Conservation (phyloP, 2,113 vertebrate species). For the Mormoops blainvillei region DNA sequence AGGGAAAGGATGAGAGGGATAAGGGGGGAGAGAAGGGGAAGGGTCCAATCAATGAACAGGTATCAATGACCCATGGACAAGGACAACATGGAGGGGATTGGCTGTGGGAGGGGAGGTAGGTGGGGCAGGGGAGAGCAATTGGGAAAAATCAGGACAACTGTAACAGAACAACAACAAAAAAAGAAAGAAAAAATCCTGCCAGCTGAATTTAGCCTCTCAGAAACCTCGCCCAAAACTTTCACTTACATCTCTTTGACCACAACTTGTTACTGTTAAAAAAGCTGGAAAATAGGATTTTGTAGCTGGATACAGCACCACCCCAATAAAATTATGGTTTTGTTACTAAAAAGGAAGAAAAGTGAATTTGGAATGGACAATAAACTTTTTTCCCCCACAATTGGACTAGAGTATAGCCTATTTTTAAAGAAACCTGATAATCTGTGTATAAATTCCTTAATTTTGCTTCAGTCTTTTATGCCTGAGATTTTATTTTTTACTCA, state of each 20-base stretch:
- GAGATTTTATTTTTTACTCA: conserved; percentile 24
- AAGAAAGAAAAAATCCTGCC: background rate
- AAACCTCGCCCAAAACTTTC: background rate
- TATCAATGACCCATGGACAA: too few species aligned
- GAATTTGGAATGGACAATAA: background rate
- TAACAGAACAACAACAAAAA: too few species aligned
- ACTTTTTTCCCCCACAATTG: background rate
- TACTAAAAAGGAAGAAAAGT: background rate
- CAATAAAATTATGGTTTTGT: background rate
- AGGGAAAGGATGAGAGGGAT: too few species aligned
- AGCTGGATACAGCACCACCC: background rate
- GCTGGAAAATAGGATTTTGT: background rate
- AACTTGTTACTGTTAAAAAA: background rate
- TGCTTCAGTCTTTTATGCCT: background rate
- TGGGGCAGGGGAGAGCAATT: too few species aligned
- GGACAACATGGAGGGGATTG: too few species aligned
- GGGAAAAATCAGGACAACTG: too few species aligned
- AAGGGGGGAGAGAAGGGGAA: too few species aligned
- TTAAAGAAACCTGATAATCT: background rate
- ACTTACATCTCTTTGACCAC: background rate
- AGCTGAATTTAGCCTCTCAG: background rate
- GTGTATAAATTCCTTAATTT: background rate
- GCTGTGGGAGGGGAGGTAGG: too few species aligned
- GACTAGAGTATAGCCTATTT: background rate
- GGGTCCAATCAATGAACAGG: too few species aligned